Evolutionary conservation across 2,888 invertebrate species (phyloP).

Genomic region (Sclerodermus sp.): DNA sequence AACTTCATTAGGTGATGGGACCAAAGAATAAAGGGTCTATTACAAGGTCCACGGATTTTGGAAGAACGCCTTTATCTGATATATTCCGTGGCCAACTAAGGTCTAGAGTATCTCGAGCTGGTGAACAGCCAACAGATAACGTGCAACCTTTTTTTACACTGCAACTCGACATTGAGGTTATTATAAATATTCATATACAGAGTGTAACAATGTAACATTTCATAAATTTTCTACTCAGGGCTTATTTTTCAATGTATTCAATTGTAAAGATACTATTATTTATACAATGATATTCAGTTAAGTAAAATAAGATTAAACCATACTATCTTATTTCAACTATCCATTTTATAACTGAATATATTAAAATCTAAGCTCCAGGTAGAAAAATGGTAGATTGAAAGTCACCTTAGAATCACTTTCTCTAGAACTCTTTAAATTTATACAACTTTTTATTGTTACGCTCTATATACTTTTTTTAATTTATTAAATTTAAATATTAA

Average conservation of each 20-base stretch:
- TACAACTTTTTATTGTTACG: background rate
- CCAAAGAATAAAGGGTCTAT: constrained; percentile 86
- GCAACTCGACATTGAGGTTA: constrained; percentile 90
- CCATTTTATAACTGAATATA: background rate
- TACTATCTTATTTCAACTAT: constrained; percentile 3
- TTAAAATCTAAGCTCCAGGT: too few relatives aligned
- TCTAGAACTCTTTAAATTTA: too few relatives aligned
- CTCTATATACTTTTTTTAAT: background rate
- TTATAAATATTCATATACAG: constrained; percentile 18
- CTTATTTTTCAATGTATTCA: too few relatives aligned
- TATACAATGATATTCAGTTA: background rate
- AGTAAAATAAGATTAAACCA: background rate
- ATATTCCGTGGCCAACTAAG: constrained; percentile 92
- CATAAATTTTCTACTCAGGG: background rate
- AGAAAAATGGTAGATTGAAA: too few relatives aligned
- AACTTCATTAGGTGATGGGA: constrained; percentile 70
- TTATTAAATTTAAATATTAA: too few relatives aligned
- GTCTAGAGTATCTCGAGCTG: constrained; percentile 75
- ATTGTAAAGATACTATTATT: too few relatives aligned
- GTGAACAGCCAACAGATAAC: constrained; percentile 81
- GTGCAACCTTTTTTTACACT: constrained; percentile 95
- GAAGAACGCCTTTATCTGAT: constrained; percentile 85
- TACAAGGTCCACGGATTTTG: constrained; percentile 80
- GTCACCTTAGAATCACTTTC: too few relatives aligned
- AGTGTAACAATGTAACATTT: background rate